Base-by-base conservation (phyloP, 2,113 vertebrate species). In the Xenopus borealis region DNA sequence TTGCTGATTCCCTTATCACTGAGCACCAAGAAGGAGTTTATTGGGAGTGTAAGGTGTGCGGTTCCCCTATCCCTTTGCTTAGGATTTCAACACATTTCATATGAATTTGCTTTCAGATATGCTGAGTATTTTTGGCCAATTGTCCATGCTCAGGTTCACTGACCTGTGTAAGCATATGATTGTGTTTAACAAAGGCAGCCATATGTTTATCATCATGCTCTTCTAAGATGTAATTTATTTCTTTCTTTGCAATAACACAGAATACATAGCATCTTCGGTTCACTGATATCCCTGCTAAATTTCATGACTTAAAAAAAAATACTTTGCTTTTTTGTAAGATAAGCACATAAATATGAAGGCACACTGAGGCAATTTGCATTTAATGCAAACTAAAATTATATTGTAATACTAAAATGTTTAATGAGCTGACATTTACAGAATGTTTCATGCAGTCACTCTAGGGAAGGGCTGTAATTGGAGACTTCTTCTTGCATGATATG, bases 201-300 rank as follows among this genome's bases (percentile, higher is more conserved):
- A 47, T 46, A 46, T 66, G 64, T 66, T 66, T 45, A 50, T 66
- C 64, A 47, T 67, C 66, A 52, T 30, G 12, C 18, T 57, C 62
- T 55, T 66, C 40, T 5, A 27, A 65, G 30, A 65, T 20, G 12
- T 9, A 12, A 65, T 57, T 57, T 57, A 55, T 45, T 72, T 44
- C n/a, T 72, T 30, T n/a, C n/a, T 14, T 63, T 30, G 7, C 16
- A 63, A 55, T 7, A 55, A 33, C 18, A 57, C 40, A 50, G 27
- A 62, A 44, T 62, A 45, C 10, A 19, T 57, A 40, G n/a, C 27
- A 72, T 72, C 33, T 63, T 27, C 55, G 46, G 71, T 44, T 65
- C 62, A 72, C 40, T 23, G 62, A 20, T 20, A 45, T 44, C 14
- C 62, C 62, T 72, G 62, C 62, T 72, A 14, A 65, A 55, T 64